Conservation (phyloP, 2,797 vertebrate genomes). For the Pseudomugil tenellus region DNA sequence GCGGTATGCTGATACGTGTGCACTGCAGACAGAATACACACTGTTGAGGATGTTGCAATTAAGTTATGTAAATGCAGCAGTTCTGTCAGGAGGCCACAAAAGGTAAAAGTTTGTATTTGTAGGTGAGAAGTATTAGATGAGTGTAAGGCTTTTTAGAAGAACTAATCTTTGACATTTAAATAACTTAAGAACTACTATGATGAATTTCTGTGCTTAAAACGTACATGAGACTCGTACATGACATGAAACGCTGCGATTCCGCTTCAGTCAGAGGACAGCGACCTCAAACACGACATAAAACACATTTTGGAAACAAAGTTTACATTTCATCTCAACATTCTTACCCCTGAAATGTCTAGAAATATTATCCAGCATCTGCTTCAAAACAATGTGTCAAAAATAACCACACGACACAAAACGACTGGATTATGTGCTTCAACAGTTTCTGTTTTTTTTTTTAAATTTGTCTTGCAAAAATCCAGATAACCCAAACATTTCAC, state of each 20-base stretch:
- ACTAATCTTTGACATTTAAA: conserved; percentile 17
- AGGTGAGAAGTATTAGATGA: conserved; percentile 14
- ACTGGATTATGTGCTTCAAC: conserved; percentile 3
- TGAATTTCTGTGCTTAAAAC: conserved; percentile 45
- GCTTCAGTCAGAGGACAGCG: conserved; percentile 34
- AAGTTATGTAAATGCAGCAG: conserved; percentile 50
- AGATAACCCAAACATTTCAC: background rate
- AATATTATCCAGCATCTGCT: conserved; percentile 59
- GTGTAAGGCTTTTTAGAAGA: conserved; percentile 48
- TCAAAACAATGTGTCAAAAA: conserved; percentile 31
- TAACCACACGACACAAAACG: conserved; percentile 9
- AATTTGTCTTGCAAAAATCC: background rate
- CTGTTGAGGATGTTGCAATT: no score
- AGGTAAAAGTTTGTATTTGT: conserved; percentile 45
- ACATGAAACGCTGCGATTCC: conserved; percentile 30
- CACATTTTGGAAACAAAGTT: conserved; percentile 20
- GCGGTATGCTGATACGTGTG: conserved; percentile 15
- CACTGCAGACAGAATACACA: conserved; percentile 37
- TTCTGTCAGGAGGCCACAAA: conserved; percentile 42
- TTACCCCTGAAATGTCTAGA: conserved; percentile 29
- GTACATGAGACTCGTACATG: conserved; percentile 25
- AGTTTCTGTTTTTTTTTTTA: no score
- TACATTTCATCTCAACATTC: conserved; percentile 24
- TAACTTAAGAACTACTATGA: conserved; percentile 28
- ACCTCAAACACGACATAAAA: conserved; percentile 34